Percentiles rank a stretch among this genome's conserved stretches.
These are phyloP conservation scores for Hololepta plana DNA, from an alignment of 2,888 invertebrate species.

Conservation along the genomic window DNA sequence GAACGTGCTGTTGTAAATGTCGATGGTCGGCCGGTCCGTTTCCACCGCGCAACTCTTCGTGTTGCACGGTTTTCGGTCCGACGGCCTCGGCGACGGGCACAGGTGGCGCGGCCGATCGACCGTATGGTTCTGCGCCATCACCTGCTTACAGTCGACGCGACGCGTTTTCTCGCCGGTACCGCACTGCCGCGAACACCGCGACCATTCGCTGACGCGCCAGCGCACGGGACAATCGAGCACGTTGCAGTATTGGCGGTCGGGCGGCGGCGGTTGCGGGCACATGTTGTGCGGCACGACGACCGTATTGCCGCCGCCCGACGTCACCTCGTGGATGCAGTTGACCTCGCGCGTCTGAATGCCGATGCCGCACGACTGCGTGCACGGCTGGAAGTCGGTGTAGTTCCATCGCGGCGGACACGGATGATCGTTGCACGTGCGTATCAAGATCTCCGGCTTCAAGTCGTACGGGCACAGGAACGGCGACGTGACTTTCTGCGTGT, in stretches of 20 bases:
- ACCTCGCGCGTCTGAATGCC: constrained; percentile 85
- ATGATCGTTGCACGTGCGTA: constrained; percentile 83
- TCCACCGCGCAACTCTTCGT: constrained; percentile 59
- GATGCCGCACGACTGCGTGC: constrained; percentile 86
- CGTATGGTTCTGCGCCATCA: constrained; percentile 83
- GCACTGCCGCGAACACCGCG: constrained; percentile 84
- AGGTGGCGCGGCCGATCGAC: constrained; percentile 59
- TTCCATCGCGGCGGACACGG: constrained; percentile 94
- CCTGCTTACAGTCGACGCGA: constrained; percentile 74
- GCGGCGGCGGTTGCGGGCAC: constrained; percentile 83
- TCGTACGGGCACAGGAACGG: constrained; percentile 75
- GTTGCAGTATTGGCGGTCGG: constrained; percentile 80
- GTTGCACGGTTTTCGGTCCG: constrained; percentile 69
- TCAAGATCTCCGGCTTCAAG: constrained; percentile 74
- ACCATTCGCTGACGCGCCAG: constrained; percentile 81
- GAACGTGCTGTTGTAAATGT: constrained; percentile 62
- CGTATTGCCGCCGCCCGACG: constrained; percentile 72
- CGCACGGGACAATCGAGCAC: constrained; percentile 80
- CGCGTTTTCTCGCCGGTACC: constrained; percentile 80
- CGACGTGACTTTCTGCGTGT: constrained; percentile 70
- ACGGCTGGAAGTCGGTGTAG: constrained; percentile 73
- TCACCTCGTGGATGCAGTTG: constrained; percentile 71
- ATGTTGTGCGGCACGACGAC: constrained; percentile 85
- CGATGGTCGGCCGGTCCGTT: constrained; percentile 54
- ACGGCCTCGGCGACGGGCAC: constrained; percentile 58